Base-by-base conservation (phyloP, 2,888 invertebrate species). In the Celastrina argiolus region DNA sequence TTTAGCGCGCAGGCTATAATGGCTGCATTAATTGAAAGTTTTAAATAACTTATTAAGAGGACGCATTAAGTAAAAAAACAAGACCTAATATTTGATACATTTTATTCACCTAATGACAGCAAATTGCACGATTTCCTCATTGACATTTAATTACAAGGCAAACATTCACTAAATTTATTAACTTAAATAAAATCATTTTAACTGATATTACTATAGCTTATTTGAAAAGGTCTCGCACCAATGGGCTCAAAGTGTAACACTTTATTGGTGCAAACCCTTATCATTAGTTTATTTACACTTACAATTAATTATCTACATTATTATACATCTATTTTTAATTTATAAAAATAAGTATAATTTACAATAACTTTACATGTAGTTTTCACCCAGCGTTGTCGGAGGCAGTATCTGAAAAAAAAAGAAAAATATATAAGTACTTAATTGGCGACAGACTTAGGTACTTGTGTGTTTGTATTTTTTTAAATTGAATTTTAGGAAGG, bases 211-310 rank as follows among this genome's bases (percentile, higher is more conserved):
- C 39, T 22, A 22, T 12, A 22, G 39, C 36, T 12, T 36, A 18
- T 5, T 36, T 12, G 84, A 85, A 88, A 88, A 89, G 86, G 82
- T 81, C 70, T 76, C 82, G 70, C 80, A 77, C 80, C 89, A 89
- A 88, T 76, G 89, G 89, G 89, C 89, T 89, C 87, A 78, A 81
- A 83, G 81, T 84, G 81, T 75, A 76, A 79, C 80, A 79, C 79
- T 76, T 77, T 77, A 76, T 86, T 88, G 89, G 83, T 81, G 80
- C 74, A 81, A 84, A 79, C 72, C 83, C 88, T 88, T 88, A 85
- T 73, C 67, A 59, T 64, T 59, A 56, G 64, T 66, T 36, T 67
- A 70, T 70, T 65, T 71, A 69, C 66, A 69, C 22, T 39, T 12
- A 67, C n/a, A 68, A 39, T 42, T 36, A 70, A 31, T 14, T 64